Base-by-base conservation (phyloP, 2,888 invertebrate species). In the Pseudoips prasinana region DNA sequence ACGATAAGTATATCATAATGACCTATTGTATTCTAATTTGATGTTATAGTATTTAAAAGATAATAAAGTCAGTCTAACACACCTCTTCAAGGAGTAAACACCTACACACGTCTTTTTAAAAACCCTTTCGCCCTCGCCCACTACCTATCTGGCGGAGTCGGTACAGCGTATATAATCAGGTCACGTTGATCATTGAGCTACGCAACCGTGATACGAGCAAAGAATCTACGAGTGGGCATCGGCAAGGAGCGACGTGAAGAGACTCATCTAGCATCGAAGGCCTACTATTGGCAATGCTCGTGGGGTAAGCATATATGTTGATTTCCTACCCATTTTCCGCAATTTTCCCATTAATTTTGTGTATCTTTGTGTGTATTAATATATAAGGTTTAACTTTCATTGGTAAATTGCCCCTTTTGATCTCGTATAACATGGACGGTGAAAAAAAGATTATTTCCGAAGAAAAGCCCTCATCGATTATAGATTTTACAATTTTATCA, bases 251-350 rank as follows among this genome's bases (percentile, higher is more conserved):
- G 18, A 18, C 4, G 18, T 5, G 18, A 3, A 18, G 18, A 18
- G 4, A 5, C 18, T 5, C 3, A 6, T 6, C 18, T 24, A 10
- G 5, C 10, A 33, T 37, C 31, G 32, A 37, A 45, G 48, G 46
- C 40, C n/a, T n/a, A n/a, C n/a, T n/a, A n/a, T n/a, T n/a, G n/a
- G n/a, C n/a, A n/a, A n/a, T n/a, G n/a, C n/a, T 51, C 45, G 36
- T 46, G 43, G 39, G 41, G 46, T 46, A 46, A 51, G 43, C 46
- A 45, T 43, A 17, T 3, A 37, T 25, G 41, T 33, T 35, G 31
- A 43, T 37, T 18, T 29, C n/a, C n/a, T n/a, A 20, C 17, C 24
- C 10, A 3, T 1, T 1, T 22, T 8, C 23, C n/a, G n/a, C n/a
- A n/a, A 18, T 29, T 19, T 10, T 24, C n/a, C 6, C 8, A 25